Base-by-base conservation (phyloP, 2,113 vertebrate genomes). In the Corythoichthys intestinalis region DNA sequence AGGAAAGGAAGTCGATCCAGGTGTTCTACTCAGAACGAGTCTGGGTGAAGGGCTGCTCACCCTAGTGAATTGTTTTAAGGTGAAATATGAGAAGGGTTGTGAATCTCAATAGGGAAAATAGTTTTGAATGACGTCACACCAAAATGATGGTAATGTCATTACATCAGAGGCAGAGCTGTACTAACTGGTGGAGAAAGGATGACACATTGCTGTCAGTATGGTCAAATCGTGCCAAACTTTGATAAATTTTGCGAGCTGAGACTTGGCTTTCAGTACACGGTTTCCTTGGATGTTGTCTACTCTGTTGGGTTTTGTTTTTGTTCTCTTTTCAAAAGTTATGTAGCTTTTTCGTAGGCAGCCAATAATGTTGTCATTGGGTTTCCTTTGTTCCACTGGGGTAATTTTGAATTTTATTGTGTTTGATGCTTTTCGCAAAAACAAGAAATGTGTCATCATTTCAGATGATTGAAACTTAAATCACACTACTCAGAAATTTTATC, bases 1-100 rank as follows among this genome's bases (percentile, higher is more conserved):
- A 14, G 34, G 66, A 70, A 56, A 77, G 77, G 83, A 80, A 86
- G 72, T 68, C 50, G 73, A 69, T 70, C 76, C 85, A 83, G 81
- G 85, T 88, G 84, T 83, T 72, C 64, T 64, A 78, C 71, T 66
- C 4, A 69, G 46, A 74, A 54, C 67, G 52, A 79, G 72, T 78
- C 69, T 73, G 66, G 46, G 47, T 66, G 64, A 76, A 67, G 1
- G 20, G 53, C 67, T 60, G 67, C 12, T 57, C 70, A 71, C 62
- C 67, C 47, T 39, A 41, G 14, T 79, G 80, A 71, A 75, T 37
- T 62, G 71, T 60, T 75, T 60, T 54, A 62, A 79, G 75, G 68
- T 70, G 72, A 70, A 53, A 38, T 65, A 70, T 67, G 65, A 78
- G 61, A 77, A 71, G 56, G 17, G 3, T 47, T 20, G 73, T 58